phyloP scores from a whole-genome alignment of 2,888 invertebrate species.

The Anorthoa munda region DNA sequence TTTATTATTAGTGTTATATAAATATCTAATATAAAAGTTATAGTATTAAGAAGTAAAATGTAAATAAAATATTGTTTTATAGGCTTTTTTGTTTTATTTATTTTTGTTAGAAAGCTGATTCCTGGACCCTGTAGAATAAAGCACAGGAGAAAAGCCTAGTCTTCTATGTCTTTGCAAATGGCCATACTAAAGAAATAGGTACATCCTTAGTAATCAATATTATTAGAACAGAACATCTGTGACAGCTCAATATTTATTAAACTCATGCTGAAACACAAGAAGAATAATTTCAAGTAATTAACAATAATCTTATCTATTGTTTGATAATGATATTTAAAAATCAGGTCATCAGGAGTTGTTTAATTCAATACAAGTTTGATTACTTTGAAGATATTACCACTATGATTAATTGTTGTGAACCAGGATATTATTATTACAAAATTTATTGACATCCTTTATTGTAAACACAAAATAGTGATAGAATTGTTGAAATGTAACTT shows the following conservation, averaged over 20 bases:
- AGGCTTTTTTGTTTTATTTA: no score
- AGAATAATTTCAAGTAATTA: neutral
- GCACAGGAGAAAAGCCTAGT: no score
- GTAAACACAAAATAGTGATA: neutral
- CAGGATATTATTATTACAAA: neutral
- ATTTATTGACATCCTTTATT: no score
- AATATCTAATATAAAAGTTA: no score
- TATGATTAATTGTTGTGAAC: neutral
- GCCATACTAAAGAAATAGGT: neutral
- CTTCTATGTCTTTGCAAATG: neutral
- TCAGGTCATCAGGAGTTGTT: neutral
- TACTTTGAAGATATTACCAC: neutral
- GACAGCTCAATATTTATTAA: neutral
- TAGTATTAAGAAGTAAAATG: no score
- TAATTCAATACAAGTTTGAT: neutral
- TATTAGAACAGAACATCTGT: neutral
- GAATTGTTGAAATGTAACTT: neutral
- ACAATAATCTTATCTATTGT: constrained; percentile 22
- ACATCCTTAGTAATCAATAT: neutral
- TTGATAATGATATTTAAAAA: constrained; percentile 1
- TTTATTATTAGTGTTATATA: no score
- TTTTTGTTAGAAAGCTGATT: no score
- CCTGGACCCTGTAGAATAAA: no score
- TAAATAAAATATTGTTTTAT: no score
- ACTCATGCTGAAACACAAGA: neutral